A percentile compares a stretch with the other conserved stretches of the same genome.
These are phyloP conservation scores for Pharmacophagus antenor DNA, from an alignment of 2,888 invertebrate genomes.

Conservation along the genomic window DNA sequence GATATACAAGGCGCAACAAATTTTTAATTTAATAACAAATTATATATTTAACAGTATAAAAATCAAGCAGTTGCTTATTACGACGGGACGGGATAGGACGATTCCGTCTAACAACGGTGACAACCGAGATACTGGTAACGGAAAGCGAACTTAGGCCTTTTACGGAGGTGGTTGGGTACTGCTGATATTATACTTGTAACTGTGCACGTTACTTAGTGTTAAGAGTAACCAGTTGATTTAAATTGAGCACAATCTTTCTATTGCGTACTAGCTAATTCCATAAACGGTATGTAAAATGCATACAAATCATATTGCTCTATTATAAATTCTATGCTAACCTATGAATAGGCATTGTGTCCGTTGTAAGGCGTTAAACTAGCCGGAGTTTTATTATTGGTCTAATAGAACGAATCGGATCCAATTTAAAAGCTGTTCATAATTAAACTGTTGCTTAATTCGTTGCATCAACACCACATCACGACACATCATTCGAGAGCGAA, in stretches of 20 bases:
- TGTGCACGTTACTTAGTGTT: constrained; percentile 44
- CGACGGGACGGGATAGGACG: no score
- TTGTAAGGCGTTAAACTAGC: constrained; percentile 1
- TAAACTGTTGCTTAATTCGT: constrained; percentile 53
- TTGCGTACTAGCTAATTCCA: constrained; percentile 27
- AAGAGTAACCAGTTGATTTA: constrained; percentile 48
- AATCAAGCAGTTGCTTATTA: no score
- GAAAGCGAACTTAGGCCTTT: constrained; percentile 67
- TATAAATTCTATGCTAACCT: neutral
- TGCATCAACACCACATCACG: constrained; percentile 34
- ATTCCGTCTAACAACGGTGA: constrained; percentile 61
- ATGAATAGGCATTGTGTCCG: neutral
- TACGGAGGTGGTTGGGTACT: constrained; percentile 55
- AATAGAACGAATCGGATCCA: constrained; percentile 62
- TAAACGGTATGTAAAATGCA: neutral
- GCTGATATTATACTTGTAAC: constrained; percentile 43
- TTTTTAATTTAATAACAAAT: neutral
- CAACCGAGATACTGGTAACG: constrained; percentile 56
- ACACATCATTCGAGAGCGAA: constrained; percentile 28
- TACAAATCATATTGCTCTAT: neutral
- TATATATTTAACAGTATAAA: neutral
- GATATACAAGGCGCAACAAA: neutral
- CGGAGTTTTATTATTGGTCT: constrained; percentile 40
- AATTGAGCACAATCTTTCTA: constrained; percentile 38
- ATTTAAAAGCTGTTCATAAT: constrained; percentile 64